Base-by-base conservation (phyloP, 2,797 vertebrate genomes). In the Ceyx erithaca region DNA sequence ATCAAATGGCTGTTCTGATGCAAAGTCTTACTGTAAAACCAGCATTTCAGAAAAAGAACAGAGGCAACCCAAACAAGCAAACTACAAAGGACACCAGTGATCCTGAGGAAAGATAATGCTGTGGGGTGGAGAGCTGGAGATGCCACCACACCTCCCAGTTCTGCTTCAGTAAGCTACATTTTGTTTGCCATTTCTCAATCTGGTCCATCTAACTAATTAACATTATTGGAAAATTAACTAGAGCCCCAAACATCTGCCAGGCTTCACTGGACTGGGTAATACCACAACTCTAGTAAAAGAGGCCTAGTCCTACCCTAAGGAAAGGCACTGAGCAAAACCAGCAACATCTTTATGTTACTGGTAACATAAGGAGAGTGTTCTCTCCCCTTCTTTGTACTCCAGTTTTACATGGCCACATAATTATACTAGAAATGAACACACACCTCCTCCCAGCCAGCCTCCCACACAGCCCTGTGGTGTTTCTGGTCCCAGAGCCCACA, bases 391-490 rank as follows among this genome's bases (percentile, higher is more conserved):
- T 63, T 17, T 43, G 8, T 41, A n/a, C 26, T 85, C n/a, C 51
- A 82, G 48, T 67, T 85, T 68, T 58, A 79, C 22, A 16, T 4
- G 22, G 48, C 80, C 80, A 86, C 59, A 12, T 25, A 55, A 79
- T 84, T 93, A 41, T 10, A 45, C 43, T 84, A 45, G 80, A 91
- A 92, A 89, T 41, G 26, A 90, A 93, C 37, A 68, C 41, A 69
- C 41, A 67, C 37, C 45, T 76, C 82, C 63, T 83, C 61, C 45
- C 77, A 92, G 62, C 19, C 59, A 57, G 41, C 26, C 46, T 87
- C 92, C 51, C 51, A 81, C 72, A 64, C 0, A 0, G 45, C 22
- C 14, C 25, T 1, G 0, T 0, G 0, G 23, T 33, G 46, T 14
- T 75, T 59, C 0, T 4, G 63, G 52, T 63, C 2, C 0, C 19